A percentile compares a stretch with the other conserved stretches of the same genome.
Evolutionary conservation across 2,113 vertebrate genomes (phyloP).

Genomic region (Cottus gobio): DNA sequence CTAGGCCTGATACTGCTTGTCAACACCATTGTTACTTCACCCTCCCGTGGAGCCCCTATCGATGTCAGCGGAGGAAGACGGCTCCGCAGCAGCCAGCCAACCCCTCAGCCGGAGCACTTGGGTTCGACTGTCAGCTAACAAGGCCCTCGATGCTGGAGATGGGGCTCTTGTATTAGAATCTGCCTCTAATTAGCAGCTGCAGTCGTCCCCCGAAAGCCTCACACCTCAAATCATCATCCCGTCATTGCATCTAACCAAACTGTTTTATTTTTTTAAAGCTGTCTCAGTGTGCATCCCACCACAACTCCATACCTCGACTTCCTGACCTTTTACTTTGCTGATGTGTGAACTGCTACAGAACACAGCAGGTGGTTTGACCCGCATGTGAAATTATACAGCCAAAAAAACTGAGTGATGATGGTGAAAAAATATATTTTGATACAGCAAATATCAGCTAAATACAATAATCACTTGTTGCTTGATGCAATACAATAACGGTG

Average conservation of each 20-base stretch:
- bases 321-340: constrained; percentile 23
- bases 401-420: background rate
- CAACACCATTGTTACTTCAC: constrained; percentile 75
- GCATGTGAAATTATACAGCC: background rate
- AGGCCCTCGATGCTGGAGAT: constrained; percentile 48
- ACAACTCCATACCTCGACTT: constrained; percentile 8
- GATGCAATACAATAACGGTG: background rate
- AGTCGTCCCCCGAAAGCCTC: constrained; percentile 17
- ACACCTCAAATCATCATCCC: constrained; percentile 36
- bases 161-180: constrained; percentile 42
- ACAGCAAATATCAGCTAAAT: background rate
- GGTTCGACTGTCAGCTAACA: constrained; percentile 62
- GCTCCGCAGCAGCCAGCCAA: constrained; percentile 59
- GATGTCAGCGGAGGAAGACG: constrained; percentile 68
- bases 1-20: constrained; percentile 72
- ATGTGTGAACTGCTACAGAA: constrained; percentile 22
- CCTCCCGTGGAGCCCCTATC: constrained; percentile 71
- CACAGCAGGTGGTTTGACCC: constrained; percentile 14
- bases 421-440: background rate
- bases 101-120: constrained; percentile 52
- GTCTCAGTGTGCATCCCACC: background rate
- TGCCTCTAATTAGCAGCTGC: constrained; percentile 53
- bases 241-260: constrained; percentile 15
- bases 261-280: background rate
- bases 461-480: background rate